A percentile compares a stretch with the other conserved stretches of the same genome.
Evolutionary conservation across 1,140 invertebrate genomes (phyloP).

Genomic region (Plectus sambesii): DNA sequence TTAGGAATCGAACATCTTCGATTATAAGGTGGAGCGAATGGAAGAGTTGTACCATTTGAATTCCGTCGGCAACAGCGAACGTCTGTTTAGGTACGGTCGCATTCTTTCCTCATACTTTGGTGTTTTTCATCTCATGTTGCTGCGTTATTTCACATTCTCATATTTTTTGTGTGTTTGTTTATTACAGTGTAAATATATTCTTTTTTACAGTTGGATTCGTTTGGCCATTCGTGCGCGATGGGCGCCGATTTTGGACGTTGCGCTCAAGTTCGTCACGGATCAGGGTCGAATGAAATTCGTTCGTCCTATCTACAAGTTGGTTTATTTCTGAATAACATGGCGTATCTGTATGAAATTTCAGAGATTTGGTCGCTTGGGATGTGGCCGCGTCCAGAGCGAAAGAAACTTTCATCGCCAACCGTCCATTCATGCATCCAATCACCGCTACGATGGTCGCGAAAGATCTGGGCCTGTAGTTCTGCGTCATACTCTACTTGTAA

Average conservation of each 20-base stretch:
- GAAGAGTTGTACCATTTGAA: conserved; percentile 60
- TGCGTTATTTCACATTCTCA: not conserved
- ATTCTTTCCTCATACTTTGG: conserved; percentile 5
- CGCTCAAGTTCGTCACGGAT: conserved; percentile 64
- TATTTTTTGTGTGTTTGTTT: no score
- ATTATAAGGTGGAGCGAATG: conserved; percentile 49
- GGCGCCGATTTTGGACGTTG: conserved; percentile 55
- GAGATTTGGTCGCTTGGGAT: conserved; percentile 29
- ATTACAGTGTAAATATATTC: conserved; percentile 16
- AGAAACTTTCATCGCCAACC: conserved; percentile 22
- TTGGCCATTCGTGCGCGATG: conserved; percentile 63
- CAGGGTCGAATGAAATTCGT: conserved; percentile 83
- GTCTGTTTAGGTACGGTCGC: conserved; percentile 49
- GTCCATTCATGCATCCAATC: conserved; percentile 31
- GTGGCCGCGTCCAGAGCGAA: conserved; percentile 16
- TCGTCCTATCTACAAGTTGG: conserved; percentile 63
- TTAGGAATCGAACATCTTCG: conserved; percentile 15
- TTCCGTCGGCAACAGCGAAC: conserved; percentile 62
- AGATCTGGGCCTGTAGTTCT: no score
- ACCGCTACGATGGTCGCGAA: conserved; percentile 16
- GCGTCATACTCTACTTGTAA: no score
- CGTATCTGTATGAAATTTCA: conserved; percentile 11
- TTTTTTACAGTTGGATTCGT: conserved; percentile 59
- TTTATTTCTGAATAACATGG: conserved; percentile 3
- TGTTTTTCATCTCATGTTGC: conserved; percentile 15